phyloP scores from a whole-genome alignment of 2,888 invertebrate genomes.

The Apantesis nais region DNA sequence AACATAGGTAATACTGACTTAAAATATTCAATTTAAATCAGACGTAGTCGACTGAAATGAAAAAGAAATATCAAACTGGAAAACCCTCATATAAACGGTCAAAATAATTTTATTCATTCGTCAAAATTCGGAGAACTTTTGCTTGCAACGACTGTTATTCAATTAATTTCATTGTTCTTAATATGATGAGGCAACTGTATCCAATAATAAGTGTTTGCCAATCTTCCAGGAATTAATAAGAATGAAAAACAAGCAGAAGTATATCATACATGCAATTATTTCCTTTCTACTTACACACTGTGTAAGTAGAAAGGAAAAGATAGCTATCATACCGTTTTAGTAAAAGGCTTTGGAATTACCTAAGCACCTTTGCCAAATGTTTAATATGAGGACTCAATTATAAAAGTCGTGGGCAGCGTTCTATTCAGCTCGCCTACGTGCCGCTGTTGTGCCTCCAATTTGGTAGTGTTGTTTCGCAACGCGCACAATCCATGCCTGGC shows the following conservation, averaged over 20 bases:
- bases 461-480: slow-evolving; percentile 72
- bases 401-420: slow-evolving; percentile 60
- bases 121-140: slow-evolving; percentile 15
- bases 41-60: not conserved
- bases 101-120: not conserved
- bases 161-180: slow-evolving; percentile 6
- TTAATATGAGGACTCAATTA: slow-evolving; percentile 55
- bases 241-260: slow-evolving; percentile 5
- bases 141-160: slow-evolving; percentile 16
- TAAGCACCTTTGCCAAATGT: slow-evolving; percentile 47
- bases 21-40: not conserved
- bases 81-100: not conserved
- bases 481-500: slow-evolving; percentile 61
- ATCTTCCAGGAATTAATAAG: slow-evolving; percentile 18
- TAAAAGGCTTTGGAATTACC: slow-evolving; percentile 29
- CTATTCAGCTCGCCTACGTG: slow-evolving; percentile 68
- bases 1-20: not conserved
- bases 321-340: slow-evolving; percentile 19
- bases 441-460: slow-evolving; percentile 57
- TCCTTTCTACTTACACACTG: no score
- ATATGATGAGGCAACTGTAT: slow-evolving; percentile 5
- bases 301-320: no score
- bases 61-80: not conserved
- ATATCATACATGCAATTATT: not conserved
- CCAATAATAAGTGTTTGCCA: slow-evolving; percentile 6